Conservation (phyloP, 2,888 invertebrate species). For the Catonia carolina region DNA sequence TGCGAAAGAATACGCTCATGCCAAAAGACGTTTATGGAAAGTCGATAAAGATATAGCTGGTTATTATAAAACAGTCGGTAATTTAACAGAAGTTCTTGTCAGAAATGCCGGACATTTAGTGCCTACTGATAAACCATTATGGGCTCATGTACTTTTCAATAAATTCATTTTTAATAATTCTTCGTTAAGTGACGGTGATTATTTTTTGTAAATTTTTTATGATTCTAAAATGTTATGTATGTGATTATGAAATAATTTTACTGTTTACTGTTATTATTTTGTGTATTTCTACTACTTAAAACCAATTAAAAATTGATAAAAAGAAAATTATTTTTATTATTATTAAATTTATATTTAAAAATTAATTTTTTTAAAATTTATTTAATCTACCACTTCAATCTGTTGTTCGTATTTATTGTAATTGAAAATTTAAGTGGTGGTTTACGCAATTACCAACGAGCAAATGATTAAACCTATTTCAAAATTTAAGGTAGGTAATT, state of each 20-base stretch:
- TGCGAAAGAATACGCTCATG: slow-evolving; percentile 56
- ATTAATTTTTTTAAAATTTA: too few species aligned
- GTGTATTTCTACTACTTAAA: too few species aligned
- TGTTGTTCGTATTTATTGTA: too few species aligned
- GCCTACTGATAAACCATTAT: slow-evolving; percentile 68
- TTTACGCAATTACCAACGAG: too few species aligned
- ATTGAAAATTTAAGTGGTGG: too few species aligned
- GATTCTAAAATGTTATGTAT: neutral
- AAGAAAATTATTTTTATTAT: too few species aligned
- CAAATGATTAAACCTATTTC: too few species aligned
- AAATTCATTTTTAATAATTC: slow-evolving; percentile 38
- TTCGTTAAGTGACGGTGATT: neutral
- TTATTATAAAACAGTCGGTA: slow-evolving; percentile 63
- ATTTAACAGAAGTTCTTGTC: slow-evolving; percentile 65
- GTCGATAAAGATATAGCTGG: slow-evolving; percentile 59
- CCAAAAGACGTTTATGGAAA: slow-evolving; percentile 60
- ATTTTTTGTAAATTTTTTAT: neutral
- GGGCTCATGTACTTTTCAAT: slow-evolving; percentile 64
- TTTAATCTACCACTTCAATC: too few species aligned
- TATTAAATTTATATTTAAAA: too few species aligned
- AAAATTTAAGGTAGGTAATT: too few species aligned
- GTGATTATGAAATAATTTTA: neutral
- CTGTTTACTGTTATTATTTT: too few species aligned
- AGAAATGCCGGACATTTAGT: slow-evolving; percentile 77
- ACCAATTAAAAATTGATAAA: too few species aligned